phyloP scores from a whole-genome alignment of 2,888 invertebrate genomes.

The Cartodere bifasciata region DNA sequence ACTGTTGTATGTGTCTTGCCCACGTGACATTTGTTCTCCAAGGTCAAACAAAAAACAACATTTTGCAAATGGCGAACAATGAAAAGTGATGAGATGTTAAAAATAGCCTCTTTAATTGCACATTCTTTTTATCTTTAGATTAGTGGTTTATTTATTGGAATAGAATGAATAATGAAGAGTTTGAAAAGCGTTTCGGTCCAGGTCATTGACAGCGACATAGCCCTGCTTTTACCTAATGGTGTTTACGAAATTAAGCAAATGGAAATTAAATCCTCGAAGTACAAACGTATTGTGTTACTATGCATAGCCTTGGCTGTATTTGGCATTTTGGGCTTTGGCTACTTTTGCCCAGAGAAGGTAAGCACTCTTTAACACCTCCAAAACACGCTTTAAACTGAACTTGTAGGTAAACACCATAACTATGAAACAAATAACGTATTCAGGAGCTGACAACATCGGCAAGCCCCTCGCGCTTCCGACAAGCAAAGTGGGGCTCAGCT shows the following conservation, averaged over 20 bases:
- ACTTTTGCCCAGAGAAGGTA: constrained; percentile 80
- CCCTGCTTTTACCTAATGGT: constrained; percentile 63
- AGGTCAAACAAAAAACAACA: no score
- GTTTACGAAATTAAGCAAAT: constrained; percentile 73
- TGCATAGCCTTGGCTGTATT: constrained; percentile 72
- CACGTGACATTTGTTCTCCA: no score
- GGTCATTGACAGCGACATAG: constrained; percentile 69
- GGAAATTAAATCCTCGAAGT: constrained; percentile 67
- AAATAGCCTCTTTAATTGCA: no score
- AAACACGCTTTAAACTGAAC: constrained; percentile 6
- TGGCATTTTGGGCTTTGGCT: constrained; percentile 80
- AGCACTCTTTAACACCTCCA: constrained; percentile 22
- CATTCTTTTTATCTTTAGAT: not conserved
- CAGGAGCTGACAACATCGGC: constrained; percentile 40
- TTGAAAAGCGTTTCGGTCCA: constrained; percentile 59
- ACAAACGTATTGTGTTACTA: constrained; percentile 68
- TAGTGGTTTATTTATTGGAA: constrained; percentile 2
- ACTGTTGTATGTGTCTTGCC: no score
- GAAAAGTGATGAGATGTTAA: no score
- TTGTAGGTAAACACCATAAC: constrained; percentile 59
- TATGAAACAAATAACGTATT: constrained; percentile 42
- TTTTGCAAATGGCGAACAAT: no score
- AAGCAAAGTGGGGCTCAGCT: constrained; percentile 58
- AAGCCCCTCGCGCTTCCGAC: constrained; percentile 28
- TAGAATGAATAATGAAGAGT: constrained; percentile 33